Conservation (phyloP, 2,888 invertebrate genomes). For the Pecten maximus region DNA sequence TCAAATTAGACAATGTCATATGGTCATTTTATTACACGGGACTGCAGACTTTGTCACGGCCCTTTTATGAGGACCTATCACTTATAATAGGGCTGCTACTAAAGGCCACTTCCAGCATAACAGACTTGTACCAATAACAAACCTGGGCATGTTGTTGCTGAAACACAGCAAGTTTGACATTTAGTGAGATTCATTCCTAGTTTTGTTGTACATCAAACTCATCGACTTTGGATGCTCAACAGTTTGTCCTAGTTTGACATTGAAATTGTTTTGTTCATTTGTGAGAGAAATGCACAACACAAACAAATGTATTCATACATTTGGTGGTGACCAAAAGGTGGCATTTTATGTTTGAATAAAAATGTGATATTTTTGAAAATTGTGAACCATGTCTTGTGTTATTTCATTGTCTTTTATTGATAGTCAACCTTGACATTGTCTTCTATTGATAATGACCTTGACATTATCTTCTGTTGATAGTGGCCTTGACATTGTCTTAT, state of each 20-base stretch:
- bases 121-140: too few species aligned
- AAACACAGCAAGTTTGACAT: background rate
- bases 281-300: background rate
- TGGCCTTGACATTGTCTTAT: too few species aligned
- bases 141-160: too few species aligned
- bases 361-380: conserved; percentile 35
- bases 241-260: background rate
- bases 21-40: too few species aligned
- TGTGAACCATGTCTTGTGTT: background rate
- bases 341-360: conserved; percentile 11
- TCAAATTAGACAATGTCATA: background rate
- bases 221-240: background rate
- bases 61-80: too few species aligned
- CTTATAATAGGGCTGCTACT: too few species aligned
- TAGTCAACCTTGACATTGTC: too few species aligned
- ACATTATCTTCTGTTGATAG: too few species aligned
- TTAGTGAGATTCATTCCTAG: background rate
- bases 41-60: too few species aligned
- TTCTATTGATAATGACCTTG: too few species aligned
- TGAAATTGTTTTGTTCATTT: background rate
- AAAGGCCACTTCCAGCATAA: background rate
- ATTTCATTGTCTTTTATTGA: background rate
- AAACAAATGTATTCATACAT: background rate
- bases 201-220: background rate
- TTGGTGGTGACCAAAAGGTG: background rate